These are phyloP conservation scores for Zaprionus bogoriensis DNA, from an alignment of 2,888 invertebrate species.

Conservation along the genomic window DNA sequence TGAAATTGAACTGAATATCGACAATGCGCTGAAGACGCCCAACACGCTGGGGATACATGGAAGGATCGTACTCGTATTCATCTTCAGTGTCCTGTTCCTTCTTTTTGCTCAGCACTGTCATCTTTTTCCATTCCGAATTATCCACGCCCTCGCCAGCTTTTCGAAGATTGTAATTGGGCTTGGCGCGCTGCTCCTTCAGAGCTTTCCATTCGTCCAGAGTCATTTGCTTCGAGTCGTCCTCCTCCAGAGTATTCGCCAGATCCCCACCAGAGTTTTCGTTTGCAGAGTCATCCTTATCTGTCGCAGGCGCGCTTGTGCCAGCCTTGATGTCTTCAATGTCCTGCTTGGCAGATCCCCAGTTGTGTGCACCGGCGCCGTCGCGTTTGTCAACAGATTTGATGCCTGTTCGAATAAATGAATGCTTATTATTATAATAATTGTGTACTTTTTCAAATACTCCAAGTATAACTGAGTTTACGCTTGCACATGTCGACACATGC, in stretches of 20 bases:
- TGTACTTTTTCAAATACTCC: too few relatives aligned
- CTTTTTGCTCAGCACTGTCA: conserved; percentile 89
- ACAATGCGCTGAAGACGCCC: conserved; percentile 93
- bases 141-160: conserved; percentile 98
- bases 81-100: conserved; percentile 87
- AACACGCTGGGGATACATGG: conserved; percentile 92
- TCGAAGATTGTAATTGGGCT: conserved; percentile 94
- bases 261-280: conserved; percentile 83
- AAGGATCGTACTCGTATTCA: conserved; percentile 88
- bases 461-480: too few relatives aligned
- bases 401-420: conserved; percentile 50
- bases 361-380: conserved; percentile 96
- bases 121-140: conserved; percentile 95
- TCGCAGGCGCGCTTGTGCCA: conserved; percentile 48
- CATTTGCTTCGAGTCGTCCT: conserved; percentile 92
- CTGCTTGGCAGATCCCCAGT: conserved; percentile 97
- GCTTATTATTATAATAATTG: too few relatives aligned
- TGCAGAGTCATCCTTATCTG: conserved; percentile 81
- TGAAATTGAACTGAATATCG: conserved; percentile 94
- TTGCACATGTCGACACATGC: neutral
- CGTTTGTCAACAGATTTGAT: conserved; percentile 96
- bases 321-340: conserved; percentile 87
- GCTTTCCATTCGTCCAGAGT: conserved; percentile 98
- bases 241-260: conserved; percentile 84
- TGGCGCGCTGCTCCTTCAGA: conserved; percentile 88